A percentile compares a stretch with the other conserved stretches of the same genome.
phyloP scores from a whole-genome alignment of 2,113 vertebrate species.

The Indicator indicator region DNA sequence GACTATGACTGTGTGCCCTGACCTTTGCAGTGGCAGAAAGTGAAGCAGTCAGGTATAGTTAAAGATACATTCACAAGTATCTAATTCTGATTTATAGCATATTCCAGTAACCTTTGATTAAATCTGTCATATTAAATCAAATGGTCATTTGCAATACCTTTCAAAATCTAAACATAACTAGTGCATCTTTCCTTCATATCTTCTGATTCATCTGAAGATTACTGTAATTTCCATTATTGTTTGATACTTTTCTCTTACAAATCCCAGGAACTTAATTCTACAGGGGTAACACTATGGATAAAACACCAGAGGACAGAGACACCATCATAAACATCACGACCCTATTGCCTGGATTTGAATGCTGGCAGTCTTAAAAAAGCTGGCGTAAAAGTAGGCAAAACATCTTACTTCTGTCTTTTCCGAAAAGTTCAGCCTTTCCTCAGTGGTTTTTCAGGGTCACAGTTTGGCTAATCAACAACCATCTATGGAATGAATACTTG shows the following conservation, averaged over 20 bases:
- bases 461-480: not conserved
- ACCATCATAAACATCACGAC: not conserved
- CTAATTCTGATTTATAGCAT: not conserved
- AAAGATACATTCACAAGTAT: not conserved
- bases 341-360: not conserved
- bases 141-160: not conserved
- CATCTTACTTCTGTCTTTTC: not conserved
- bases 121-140: not conserved
- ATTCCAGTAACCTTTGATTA: not conserved
- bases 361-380: not conserved
- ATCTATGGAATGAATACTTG: constrained; percentile 38
- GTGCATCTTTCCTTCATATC: not conserved
- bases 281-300: not conserved
- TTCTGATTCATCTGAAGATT: not conserved
- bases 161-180: not conserved
- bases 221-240: not conserved
- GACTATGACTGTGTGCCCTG: not conserved
- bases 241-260: not conserved
- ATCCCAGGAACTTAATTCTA: not conserved
- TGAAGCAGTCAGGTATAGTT: not conserved
- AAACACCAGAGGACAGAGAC: not conserved
- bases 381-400: not conserved
- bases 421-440: not conserved
- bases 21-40: not conserved
- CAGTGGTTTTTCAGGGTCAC: not conserved